Percentiles rank a stretch among this genome's conserved stretches.
phyloP scores from a whole-genome alignment of 2,797 vertebrate species.

The Dipus sagitta region DNA sequence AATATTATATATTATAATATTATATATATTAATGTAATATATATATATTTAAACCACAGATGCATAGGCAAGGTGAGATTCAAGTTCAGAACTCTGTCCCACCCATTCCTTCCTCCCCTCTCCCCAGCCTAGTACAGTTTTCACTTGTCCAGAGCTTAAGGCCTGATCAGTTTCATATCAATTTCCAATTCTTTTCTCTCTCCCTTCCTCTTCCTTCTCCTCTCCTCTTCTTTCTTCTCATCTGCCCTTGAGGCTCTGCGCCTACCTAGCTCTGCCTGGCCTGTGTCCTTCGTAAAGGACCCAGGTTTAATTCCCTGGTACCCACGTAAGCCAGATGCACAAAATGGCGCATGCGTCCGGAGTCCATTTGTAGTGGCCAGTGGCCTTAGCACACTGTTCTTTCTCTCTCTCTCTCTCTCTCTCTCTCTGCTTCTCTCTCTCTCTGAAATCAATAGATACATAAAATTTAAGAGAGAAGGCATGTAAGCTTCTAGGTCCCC shows the following conservation, averaged over 20 bases:
- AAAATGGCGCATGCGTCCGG: too few relatives aligned
- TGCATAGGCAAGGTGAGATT: not conserved
- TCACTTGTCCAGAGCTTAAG: not conserved
- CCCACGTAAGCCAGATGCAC: too few relatives aligned
- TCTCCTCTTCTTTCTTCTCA: not conserved
- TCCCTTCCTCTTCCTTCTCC: too few relatives aligned
- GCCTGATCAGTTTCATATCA: not conserved
- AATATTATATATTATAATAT: too few relatives aligned
- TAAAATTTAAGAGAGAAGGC: too few relatives aligned
- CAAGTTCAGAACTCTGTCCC: not conserved
- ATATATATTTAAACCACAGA: not conserved
- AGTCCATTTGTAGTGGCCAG: too few relatives aligned
- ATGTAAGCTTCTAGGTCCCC: too few relatives aligned
- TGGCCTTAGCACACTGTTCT: not conserved
- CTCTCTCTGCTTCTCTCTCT: not conserved
- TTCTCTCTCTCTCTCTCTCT: not conserved
- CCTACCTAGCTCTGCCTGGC: not conserved
- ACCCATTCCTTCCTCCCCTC: accelerated
- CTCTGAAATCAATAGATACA: too few relatives aligned
- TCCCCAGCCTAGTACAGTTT: not conserved
- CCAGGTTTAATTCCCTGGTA: not conserved
- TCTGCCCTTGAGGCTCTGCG: too few relatives aligned
- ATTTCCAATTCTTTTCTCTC: not conserved
- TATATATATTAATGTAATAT: too few relatives aligned
- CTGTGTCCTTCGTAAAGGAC: not conserved